Percentiles rank a stretch among this genome's conserved stretches.
Conservation (phyloP, 1,140 invertebrate genomes). For the Hylyphantes graminicola region DNA sequence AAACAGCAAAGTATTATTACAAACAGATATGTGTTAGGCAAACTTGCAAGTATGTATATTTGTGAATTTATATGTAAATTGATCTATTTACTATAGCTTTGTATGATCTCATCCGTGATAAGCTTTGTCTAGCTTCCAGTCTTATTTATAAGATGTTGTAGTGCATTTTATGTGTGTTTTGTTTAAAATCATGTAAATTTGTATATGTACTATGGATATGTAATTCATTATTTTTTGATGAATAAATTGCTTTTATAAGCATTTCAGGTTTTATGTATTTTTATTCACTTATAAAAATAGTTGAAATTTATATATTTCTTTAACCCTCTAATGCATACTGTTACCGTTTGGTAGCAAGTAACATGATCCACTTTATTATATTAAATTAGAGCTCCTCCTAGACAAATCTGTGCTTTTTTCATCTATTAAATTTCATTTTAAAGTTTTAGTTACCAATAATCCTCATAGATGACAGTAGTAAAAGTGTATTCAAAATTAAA, state of each 20-base stretch:
- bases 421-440: too few relatives aligned
- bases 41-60: conserved; percentile 17
- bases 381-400: too few relatives aligned
- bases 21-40: conserved; percentile 12
- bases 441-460: too few relatives aligned
- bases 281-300: background rate
- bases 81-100: background rate
- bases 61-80: background rate
- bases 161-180: conserved; percentile 35
- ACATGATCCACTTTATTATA: too few relatives aligned
- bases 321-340: too few relatives aligned
- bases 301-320: too few relatives aligned
- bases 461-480: too few relatives aligned
- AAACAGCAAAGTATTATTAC: conserved; percentile 20
- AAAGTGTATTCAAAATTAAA: too few relatives aligned
- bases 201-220: conserved; percentile 51
- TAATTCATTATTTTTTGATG: conserved; percentile 59
- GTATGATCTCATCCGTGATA: conserved; percentile 6
- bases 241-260: conserved; percentile 56
- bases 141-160: conserved; percentile 23
- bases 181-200: conserved; percentile 46
- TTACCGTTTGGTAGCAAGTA: too few relatives aligned
- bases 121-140: background rate
- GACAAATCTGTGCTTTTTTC: too few relatives aligned
- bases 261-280: background rate